Evolutionary conservation across 2,888 invertebrate genomes (phyloP), one percentile per base, ranked within the genome.

Genomic region (Caenorhabditis sp.): DNA sequence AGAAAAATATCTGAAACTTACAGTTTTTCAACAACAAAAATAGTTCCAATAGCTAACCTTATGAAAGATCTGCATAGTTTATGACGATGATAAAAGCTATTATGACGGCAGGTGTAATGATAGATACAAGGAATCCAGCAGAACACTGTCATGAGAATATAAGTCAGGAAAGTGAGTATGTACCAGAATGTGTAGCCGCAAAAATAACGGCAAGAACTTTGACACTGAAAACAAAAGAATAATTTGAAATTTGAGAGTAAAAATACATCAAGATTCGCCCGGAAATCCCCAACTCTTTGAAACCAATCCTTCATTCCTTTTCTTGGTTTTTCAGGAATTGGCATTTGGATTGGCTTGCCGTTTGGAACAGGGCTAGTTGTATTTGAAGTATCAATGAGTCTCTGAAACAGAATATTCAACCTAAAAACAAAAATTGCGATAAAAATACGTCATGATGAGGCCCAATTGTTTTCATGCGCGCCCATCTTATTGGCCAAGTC

Each of bases 401-500:
- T 24, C 74, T 74, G 67, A 28, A 74, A 50, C n/a, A 51, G n/a
- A n/a, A n/a, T 9, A 20, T 15, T 26, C n/a, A 6, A 6, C 0
- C 13, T 58, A 20, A 47, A 11, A 20, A 1, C n/a, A 0, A 20
- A n/a, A 32, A 40, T 56, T 37, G 26, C 5, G 8, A 56, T 20
- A 9, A 18, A 2, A n/a, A 22, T n/a, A 82, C 82, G 20, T 82
- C 78, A 28, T 44, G 56, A 55, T 84, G 78, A 13, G 74, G 80
- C 20, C 86, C 86, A 51, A 80, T 67, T 5, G 84, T 78, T 40
- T 80, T 61, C 32, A 85, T 44, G 22, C 85, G 81, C 2, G 89
- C 85, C 82, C 85, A 90, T 22, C 91, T 80, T 11, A 91, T 85
- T 0, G 91, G 90, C 90, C 91, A 91, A 18, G 86, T 84, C 74